phyloP scores from a whole-genome alignment of 2,113 vertebrate species.

The Spizaetus ornatus region DNA sequence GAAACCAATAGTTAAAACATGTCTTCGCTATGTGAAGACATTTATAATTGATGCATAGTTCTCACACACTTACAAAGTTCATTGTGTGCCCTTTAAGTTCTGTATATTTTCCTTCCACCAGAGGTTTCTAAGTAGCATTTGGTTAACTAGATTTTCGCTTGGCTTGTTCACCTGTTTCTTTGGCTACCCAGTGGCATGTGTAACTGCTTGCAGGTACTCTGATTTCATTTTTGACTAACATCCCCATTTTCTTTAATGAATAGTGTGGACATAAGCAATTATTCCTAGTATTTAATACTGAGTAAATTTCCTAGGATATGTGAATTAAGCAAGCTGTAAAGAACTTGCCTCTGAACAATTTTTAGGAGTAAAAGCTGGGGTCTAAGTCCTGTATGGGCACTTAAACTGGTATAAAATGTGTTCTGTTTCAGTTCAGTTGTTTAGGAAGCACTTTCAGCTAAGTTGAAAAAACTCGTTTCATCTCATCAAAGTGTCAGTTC shows the following conservation, averaged over 20 bases:
- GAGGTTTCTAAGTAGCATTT: background rate
- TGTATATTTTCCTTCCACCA: background rate
- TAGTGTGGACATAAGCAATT: background rate
- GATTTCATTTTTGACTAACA: background rate
- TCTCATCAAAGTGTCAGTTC: background rate
- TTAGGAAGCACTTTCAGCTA: background rate
- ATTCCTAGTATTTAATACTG: background rate
- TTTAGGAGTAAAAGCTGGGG: background rate
- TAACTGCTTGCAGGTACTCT: background rate
- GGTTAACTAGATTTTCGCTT: background rate
- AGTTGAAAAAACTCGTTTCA: background rate
- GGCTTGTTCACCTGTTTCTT: background rate
- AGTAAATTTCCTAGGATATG: background rate
- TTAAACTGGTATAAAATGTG: background rate
- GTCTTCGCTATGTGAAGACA: background rate
- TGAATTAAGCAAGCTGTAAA: background rate
- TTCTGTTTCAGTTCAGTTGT: background rate
- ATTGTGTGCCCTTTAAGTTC: background rate
- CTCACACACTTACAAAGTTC: background rate
- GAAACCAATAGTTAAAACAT: background rate
- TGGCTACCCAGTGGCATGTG: background rate
- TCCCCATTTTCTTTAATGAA: background rate
- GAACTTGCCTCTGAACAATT: background rate
- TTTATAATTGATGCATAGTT: background rate
- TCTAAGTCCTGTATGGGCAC: background rate